Conservation (phyloP, 1,140 invertebrate genomes). For the Macrobrachium nipponense region DNA sequence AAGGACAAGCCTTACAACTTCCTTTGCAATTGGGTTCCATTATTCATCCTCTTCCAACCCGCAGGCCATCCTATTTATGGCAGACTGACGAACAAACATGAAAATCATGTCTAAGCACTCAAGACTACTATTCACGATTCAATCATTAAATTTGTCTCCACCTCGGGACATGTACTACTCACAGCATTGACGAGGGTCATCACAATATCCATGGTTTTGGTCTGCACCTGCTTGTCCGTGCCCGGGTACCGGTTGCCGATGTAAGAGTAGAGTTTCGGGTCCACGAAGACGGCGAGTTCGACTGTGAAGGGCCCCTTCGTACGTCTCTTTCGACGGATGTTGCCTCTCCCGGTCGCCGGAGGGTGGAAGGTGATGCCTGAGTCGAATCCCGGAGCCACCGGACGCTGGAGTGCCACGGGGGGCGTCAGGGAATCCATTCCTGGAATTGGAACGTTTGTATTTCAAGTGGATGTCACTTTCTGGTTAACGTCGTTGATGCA, state of each 20-base stretch:
- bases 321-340: neutral
- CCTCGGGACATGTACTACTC: neutral
- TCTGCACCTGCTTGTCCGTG: neutral
- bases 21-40: too few species aligned
- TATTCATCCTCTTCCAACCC: too few species aligned
- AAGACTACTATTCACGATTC: neutral
- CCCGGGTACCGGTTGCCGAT: neutral
- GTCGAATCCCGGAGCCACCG: too few species aligned
- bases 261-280: neutral
- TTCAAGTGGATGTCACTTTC: too few species aligned
- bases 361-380: too few species aligned
- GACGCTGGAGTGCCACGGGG: too few species aligned
- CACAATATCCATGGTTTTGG: neutral
- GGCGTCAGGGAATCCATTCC: too few species aligned
- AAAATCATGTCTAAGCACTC: too few species aligned
- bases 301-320: neutral
- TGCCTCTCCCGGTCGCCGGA: neutral
- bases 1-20: too few species aligned
- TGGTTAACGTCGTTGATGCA: too few species aligned
- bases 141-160: neutral
- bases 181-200: conserved; percentile 13
- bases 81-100: neutral
- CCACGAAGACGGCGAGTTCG: neutral
- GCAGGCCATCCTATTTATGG: too few species aligned
- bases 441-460: too few species aligned